These are phyloP conservation scores for Liparis tanakae DNA, from an alignment of 2,797 vertebrate genomes.

Conservation along the genomic window DNA sequence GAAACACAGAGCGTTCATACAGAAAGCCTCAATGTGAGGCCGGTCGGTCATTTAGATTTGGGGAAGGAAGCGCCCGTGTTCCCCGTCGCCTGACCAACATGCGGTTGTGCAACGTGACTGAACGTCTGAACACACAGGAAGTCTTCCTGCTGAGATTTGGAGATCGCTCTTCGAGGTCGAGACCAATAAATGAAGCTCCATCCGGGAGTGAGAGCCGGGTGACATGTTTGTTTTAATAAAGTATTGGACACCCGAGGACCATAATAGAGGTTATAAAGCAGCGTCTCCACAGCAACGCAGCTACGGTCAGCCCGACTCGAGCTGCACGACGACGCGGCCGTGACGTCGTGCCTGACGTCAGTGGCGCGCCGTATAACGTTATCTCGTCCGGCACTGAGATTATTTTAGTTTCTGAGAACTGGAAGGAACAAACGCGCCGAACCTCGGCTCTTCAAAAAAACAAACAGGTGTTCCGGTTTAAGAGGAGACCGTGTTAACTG, in stretches of 20 bases:
- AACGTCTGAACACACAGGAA: conserved; percentile 33
- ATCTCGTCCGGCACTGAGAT: too few relatives aligned
- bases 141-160: conserved; percentile 38
- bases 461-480: too few relatives aligned
- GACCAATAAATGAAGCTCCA: too few relatives aligned
- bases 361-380: too few relatives aligned
- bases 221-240: conserved; percentile 57
- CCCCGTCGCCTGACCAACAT: conserved; percentile 8
- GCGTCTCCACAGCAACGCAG: conserved; percentile 25
- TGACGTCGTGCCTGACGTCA: too few relatives aligned
- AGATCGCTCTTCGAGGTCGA: not conserved
- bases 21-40: not conserved
- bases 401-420: not conserved
- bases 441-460: too few relatives aligned
- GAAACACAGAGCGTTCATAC: conserved; percentile 17
- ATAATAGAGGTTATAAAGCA: conserved; percentile 31
- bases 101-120: conserved; percentile 15
- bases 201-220: too few relatives aligned
- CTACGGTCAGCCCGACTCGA: conserved; percentile 34
- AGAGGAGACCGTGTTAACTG: too few relatives aligned
- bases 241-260: not conserved
- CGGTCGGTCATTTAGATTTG: not conserved
- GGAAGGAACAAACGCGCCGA: not conserved
- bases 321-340: too few relatives aligned
- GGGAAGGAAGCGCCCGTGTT: conserved; percentile 9